Conservation (phyloP, 2,113 vertebrate species). For the Lethenteron camtschaticum region DNA sequence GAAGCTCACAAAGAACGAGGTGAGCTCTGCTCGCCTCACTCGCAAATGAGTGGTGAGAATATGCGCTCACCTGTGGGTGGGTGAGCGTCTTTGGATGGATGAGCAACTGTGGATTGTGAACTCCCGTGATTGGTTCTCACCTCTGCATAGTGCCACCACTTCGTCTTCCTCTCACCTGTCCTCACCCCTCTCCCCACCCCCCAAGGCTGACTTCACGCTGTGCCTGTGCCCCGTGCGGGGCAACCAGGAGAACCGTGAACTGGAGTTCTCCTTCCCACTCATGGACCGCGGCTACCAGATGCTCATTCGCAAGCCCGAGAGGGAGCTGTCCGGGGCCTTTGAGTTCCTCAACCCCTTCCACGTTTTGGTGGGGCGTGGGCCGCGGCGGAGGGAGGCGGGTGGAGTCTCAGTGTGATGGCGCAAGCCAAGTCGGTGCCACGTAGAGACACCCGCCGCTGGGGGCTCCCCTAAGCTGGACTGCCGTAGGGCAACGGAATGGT, state of each 20-base stretch:
- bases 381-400: no score
- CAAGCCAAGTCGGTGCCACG: no score
- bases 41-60: no score
- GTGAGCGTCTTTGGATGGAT: no score
- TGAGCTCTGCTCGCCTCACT: not conserved
- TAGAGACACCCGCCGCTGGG: no score
- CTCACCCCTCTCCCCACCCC: no score
- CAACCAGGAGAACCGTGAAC: slow-evolving; percentile 1
- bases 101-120: no score
- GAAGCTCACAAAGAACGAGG: not conserved
- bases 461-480: no score
- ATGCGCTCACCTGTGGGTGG: no score
- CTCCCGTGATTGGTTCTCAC: no score
- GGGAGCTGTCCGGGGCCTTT: slow-evolving; percentile 3
- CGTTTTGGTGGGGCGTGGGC: not conserved
- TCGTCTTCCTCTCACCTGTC: not conserved
- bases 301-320: slow-evolving; percentile 1
- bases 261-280: slow-evolving; percentile 5
- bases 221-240: slow-evolving; percentile 5
- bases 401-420: no score
- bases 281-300: slow-evolving; percentile 4
- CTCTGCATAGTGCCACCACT: not conserved
- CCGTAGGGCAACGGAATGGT: no score
- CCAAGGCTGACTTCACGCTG: not conserved
- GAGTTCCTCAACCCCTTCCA: slow-evolving; percentile 3